A percentile compares a stretch with the other conserved stretches of the same genome.
Evolutionary conservation across 2,113 vertebrate species (phyloP).

Genomic region (Leptobrachium leishanense): DNA sequence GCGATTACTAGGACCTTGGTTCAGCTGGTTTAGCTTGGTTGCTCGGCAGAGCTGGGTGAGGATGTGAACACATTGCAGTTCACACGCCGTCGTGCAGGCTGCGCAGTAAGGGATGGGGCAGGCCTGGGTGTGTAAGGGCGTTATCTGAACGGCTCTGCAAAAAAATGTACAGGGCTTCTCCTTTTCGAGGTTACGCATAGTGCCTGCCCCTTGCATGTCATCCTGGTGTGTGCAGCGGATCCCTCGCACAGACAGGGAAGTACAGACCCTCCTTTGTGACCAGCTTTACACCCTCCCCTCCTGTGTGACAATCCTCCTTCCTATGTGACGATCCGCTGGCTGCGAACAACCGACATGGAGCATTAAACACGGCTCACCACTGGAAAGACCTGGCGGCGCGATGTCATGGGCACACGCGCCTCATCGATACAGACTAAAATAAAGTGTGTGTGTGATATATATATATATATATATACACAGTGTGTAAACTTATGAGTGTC

Average conservation of each 20-base stretch:
- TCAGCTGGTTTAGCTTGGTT: too few species aligned
- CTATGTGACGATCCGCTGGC: conserved; percentile 11
- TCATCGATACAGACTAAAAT: too few species aligned
- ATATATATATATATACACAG: too few species aligned
- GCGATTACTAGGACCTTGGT: too few species aligned
- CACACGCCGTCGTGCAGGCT: background rate
- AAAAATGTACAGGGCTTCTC: conserved; percentile 2
- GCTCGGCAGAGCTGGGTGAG: too few species aligned
- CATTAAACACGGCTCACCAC: background rate
- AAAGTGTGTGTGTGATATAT: too few species aligned
- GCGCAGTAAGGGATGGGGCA: background rate
- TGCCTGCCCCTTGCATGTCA: conserved; percentile 7
- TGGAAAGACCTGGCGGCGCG: background rate
- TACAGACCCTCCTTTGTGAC: conserved; percentile 37
- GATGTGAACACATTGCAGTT: background rate
- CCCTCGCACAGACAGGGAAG: conserved; percentile 2
- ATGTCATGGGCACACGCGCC: too few species aligned
- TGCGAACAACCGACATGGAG: background rate
- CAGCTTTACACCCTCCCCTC: background rate
- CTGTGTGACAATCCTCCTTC: conserved; percentile 22
- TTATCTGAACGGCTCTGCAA: background rate
- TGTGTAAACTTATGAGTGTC: too few species aligned
- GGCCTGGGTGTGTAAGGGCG: conserved; percentile 30
- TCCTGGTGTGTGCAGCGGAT: conserved; percentile 7
- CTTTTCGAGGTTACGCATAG: background rate